Evolutionary conservation across 2,797 vertebrate genomes (phyloP), one percentile per base, ranked within the genome.

Genomic region (Setipinna tenuifilis): DNA sequence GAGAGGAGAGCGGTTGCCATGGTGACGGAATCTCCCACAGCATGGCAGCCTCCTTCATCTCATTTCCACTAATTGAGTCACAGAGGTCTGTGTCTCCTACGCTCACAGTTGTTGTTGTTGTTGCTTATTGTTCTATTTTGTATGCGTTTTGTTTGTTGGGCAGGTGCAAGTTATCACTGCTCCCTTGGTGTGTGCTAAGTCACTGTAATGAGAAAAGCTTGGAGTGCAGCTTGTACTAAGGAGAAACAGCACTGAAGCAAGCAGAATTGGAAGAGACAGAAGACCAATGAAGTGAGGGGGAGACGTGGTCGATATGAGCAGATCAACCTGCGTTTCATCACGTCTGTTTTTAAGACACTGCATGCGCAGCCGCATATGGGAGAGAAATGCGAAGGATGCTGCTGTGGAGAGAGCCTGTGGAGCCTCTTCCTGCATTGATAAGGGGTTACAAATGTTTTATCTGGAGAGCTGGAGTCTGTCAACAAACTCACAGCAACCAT

Each of bases 1-100:
- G 46, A 48, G 46, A 46, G 83, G 59, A 84, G 84, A 12, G 7
- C 7, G 0, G 91, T 92, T 90, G 87, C 85, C 87, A 89, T 86
- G 90, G 80, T 82, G 41, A 89, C 87, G n/a, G 0, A 85, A 58
- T 87, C 85, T 86, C 89, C 21, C 25, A 54, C 75, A 31, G 16
- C n/a, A 28, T 2, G 21, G 35, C 48, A 3, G 78, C 59, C 21
- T 23, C 83, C 87, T 65, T 61, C 31, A 89, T 78, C 71, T 75
- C 4, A 82, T 54, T 75, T 46, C 62, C 85, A 82, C 82, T 83
- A 48, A 62, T 46, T 19, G 46, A 83, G 82, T 11, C 48, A 31
- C 84, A 81, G n/a, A 44, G 44, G 12, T 50, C 82, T 83, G 23
- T 14, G 3, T 25, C 25, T 23, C 54, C 82, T 19, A 35, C 57